Base-by-base conservation (phyloP, 2,888 invertebrate species). In the Pantelozetes paolii region DNA sequence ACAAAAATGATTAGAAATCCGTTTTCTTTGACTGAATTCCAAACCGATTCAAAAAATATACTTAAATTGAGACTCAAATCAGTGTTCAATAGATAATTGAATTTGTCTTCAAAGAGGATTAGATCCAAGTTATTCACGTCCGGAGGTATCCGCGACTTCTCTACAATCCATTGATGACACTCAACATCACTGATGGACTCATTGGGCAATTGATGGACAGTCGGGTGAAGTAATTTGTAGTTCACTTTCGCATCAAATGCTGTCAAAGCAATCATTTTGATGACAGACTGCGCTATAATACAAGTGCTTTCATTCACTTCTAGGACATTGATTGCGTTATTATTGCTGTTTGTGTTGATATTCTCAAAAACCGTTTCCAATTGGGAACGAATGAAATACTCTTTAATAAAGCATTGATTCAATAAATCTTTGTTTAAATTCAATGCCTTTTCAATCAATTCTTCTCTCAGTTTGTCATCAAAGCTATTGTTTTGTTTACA, bases 1-100 rank as follows among this genome's bases (percentile, higher is more conserved):
- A 78, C 77, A 20, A 79, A 36, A 26, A 80, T 83, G 76, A 92
- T 83, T 62, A 92, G 80, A 81, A 90, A 89, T 71, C 91, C 92
- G 71, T 86, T 86, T 1, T 86, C 83, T 79, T 86, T 88, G 62
- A 93, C 81, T 70, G 89, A 87, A 30, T 83, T 85, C 1, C 76
- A 67, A 9, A 81, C 70, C 64, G 79, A 80, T 48, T 78, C 75
- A 5, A 80, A 54, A 18, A 76, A 32, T 36, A 72, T 30, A 32
- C 64, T 67, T n/a, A 77, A 71, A n/a, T 78, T 71, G 30, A 28
- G 15, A 18, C 28, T 11, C 36, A 8, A 23, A 8, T 8, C 1
- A 23, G 5, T 8, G 26, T 8, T 54, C 23, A 54, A 23, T 2
- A 23, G 23, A 54, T 36, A 73, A 36, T 42, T 48, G 20, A 50